Conservation (phyloP, 2,113 vertebrate species). For the Laticauda laticaudata region DNA sequence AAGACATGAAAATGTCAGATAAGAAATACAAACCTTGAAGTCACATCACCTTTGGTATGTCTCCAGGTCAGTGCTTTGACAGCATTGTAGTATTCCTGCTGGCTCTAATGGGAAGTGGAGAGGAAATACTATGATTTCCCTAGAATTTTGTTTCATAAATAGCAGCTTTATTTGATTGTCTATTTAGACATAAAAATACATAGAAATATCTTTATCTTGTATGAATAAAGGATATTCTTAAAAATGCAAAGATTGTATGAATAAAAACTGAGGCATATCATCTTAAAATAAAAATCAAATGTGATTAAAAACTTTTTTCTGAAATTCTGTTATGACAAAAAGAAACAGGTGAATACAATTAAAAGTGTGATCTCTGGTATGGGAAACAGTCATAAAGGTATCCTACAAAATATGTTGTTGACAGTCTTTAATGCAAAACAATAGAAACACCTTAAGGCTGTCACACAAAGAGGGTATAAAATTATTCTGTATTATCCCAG, state of each 20-base stretch:
- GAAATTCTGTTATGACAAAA: background rate
- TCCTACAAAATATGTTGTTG: background rate
- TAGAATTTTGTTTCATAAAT: background rate
- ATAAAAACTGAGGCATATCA: background rate
- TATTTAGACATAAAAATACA: background rate
- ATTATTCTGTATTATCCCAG: background rate
- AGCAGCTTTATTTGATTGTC: background rate
- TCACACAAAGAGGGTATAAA: background rate
- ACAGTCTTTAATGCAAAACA: constrained; percentile 1
- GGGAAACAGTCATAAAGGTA: background rate
- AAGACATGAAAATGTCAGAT: constrained; percentile 9
- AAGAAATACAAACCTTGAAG: constrained; percentile 16
- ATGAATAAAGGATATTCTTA: background rate
- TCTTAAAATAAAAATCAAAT: background rate
- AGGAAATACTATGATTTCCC: background rate
- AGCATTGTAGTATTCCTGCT: background rate
- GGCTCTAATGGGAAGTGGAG: background rate
- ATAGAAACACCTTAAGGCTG: background rate
- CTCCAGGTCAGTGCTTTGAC: background rate
- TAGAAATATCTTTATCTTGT: background rate
- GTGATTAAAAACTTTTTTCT: background rate
- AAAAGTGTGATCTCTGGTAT: background rate
- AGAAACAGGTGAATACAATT: background rate
- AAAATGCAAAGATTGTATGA: background rate
- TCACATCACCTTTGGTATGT: background rate